Evolutionary conservation across 2,797 vertebrate species (phyloP), one percentile per base, ranked within the genome.

Genomic region (Helicolenus hilgendorfi): DNA sequence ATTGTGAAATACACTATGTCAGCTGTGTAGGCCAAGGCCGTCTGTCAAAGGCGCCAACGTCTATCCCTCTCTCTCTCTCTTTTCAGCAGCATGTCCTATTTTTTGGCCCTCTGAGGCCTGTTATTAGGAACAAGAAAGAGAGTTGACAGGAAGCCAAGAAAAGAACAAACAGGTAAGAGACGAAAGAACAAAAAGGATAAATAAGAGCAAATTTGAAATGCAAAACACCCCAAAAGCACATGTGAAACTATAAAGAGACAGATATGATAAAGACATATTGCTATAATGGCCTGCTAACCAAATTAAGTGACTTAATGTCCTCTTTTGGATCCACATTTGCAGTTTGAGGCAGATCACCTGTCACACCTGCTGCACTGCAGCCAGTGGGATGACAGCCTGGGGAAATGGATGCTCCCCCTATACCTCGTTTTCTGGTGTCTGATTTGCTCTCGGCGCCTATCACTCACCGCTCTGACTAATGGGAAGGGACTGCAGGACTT

Each of bases 371-470:
- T 88, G 81, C 83, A 88, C 74, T 49, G 15, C 49, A 89, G 83
- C 62, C 71, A 68, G 65, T 41, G 26, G 79, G 71, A 80, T 87
- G 79, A 84, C 80, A 83, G 86, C 87, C 67, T 10, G 22, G 89
- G 91, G 85, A 82, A 94, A 96, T 84, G 70, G 84, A 93, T 85
- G 83, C 74, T 85, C 72, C 88, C 77, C 60, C 87, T 63, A 75
- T 73, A 79, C 76, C 89, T 92, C 67, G 77, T 94, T 93, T 94
- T 88, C 89, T 93, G 89, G 89, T 94, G 92, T 93, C 95, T 94
- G 90, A 94, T 91, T 93, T 92, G 91, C 88, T 94, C 53, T 38
- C 10, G 31, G 79, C 7, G 22, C 77, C 85, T 75, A 94, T 94
- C 94, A 94, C 72, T 95, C 92, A 94, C 64, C 53, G 10, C 5